These are phyloP conservation scores for Caenorhabditis sp. DNA, from an alignment of 2,888 invertebrate genomes.

Conservation along the genomic window DNA sequence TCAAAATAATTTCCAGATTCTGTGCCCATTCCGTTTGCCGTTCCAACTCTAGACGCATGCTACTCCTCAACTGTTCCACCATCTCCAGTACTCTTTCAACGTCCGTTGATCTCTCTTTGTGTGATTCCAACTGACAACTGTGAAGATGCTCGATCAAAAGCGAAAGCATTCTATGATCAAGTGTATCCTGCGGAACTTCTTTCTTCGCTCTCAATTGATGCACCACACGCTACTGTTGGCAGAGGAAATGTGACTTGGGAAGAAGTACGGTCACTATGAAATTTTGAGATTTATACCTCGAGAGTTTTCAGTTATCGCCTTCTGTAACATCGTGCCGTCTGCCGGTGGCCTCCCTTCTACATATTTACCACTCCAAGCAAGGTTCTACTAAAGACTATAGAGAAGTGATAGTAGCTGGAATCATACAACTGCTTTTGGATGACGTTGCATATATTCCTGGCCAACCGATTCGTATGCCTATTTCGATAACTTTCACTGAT, in stretches of 20 bases:
- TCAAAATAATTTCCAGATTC: conserved; percentile 26
- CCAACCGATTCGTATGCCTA: conserved; percentile 38
- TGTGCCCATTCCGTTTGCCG: conserved; percentile 42
- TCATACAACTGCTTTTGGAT: conserved; percentile 38
- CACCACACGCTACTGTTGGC: conserved; percentile 22
- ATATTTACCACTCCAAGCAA: conserved; percentile 55
- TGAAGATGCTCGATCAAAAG: conserved; percentile 52
- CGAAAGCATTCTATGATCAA: conserved; percentile 49
- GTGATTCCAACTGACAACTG: conserved; percentile 34
- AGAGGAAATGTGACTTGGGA: conserved; percentile 60
- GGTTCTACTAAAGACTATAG: conserved; percentile 54
- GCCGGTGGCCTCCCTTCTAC: conserved; percentile 47
- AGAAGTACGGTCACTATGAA: not conserved
- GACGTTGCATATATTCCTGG: conserved; percentile 44
- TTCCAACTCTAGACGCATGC: conserved; percentile 51
- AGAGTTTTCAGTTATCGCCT: conserved; percentile 29
- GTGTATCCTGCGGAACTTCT: conserved; percentile 51
- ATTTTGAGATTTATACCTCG: not conserved
- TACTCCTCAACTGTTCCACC: conserved; percentile 23
- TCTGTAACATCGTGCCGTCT: conserved; percentile 39
- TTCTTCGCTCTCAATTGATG: conserved; percentile 47
- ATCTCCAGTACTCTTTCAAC: conserved; percentile 37
- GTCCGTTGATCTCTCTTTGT: conserved; percentile 29
- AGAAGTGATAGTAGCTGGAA: conserved; percentile 53
- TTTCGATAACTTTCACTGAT: conserved; percentile 43